These are phyloP conservation scores for Oxygymnocypris stewartii DNA, from an alignment of 2,113 vertebrate species.

Conservation along the genomic window DNA sequence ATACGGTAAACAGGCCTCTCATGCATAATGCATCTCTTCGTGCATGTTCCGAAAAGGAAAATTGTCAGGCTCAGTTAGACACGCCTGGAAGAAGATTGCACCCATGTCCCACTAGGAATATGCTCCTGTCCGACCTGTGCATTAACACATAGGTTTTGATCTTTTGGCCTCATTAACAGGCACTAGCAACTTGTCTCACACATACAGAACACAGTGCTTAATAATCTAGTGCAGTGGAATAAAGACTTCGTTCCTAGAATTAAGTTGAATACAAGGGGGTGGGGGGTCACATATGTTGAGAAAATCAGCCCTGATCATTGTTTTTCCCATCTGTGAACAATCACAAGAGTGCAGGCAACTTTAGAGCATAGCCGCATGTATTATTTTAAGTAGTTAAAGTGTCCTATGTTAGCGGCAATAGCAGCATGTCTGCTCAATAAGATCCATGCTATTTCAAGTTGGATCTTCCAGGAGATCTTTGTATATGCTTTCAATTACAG, in stretches of 20 bases:
- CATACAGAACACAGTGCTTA: conserved; percentile 52
- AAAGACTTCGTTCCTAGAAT: background rate
- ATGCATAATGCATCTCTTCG: conserved; percentile 68
- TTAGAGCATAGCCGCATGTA: background rate
- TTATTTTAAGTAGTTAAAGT: background rate
- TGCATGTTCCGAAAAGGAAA: conserved; percentile 58
- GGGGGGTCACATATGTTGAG: background rate
- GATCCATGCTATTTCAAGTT: conserved; percentile 3
- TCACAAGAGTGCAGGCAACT: background rate
- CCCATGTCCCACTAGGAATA: conserved; percentile 30
- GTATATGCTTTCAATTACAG: conserved; percentile 18
- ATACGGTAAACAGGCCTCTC: conserved; percentile 57
- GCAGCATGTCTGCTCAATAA: background rate
- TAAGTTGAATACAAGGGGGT: background rate
- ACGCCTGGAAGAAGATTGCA: conserved; percentile 28
- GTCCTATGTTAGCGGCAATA: conserved; percentile 9
- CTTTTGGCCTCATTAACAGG: conserved; percentile 22
- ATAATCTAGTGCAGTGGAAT: conserved; percentile 41
- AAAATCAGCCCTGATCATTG: background rate
- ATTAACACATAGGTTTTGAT: conserved; percentile 66
- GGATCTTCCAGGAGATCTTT: background rate
- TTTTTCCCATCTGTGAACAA: background rate
- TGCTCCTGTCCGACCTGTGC: conserved; percentile 42
- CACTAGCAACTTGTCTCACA: conserved; percentile 41
- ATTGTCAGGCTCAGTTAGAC: conserved; percentile 67